Percentiles rank a stretch among this genome's conserved stretches.
Conservation (phyloP, 1,140 invertebrate genomes). For the Hylaeus anthracinus region DNA sequence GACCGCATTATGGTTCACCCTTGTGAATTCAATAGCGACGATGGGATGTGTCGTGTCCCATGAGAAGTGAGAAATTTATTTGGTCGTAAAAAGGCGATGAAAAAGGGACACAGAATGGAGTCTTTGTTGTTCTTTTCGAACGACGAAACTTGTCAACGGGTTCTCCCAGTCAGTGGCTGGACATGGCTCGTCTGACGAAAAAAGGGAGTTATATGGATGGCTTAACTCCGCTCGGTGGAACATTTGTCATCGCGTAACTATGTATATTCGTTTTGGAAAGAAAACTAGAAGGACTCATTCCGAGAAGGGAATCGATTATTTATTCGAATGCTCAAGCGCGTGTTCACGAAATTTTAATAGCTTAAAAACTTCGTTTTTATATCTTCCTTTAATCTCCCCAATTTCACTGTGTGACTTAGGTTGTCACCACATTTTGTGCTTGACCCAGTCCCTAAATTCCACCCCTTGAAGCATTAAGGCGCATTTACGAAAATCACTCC, state of each 20-base stretch:
- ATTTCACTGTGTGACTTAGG: too few relatives aligned
- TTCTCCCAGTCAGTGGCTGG: neutral
- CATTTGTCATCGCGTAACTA: conserved; percentile 6
- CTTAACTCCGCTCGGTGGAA: neutral
- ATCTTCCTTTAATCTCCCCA: too few relatives aligned
- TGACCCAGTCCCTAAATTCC: too few relatives aligned
- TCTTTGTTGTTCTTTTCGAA: conserved; percentile 6
- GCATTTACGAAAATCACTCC: too few relatives aligned
- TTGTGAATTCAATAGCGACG: conserved; percentile 32
- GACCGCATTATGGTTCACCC: conserved; percentile 36
- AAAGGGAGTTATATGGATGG: neutral
- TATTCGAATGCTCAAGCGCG: neutral
- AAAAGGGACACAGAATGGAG: neutral
- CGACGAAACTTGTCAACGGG: conserved; percentile 5
- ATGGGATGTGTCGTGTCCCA: conserved; percentile 30
- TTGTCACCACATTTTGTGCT: too few relatives aligned
- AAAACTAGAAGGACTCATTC: neutral
- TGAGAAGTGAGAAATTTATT: conserved; percentile 52
- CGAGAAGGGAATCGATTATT: neutral
- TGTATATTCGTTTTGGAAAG: neutral
- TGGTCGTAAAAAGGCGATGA: conserved; percentile 29
- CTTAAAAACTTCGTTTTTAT: too few relatives aligned
- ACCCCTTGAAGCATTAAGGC: too few relatives aligned
- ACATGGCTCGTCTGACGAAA: conserved; percentile 16
- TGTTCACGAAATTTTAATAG: too few relatives aligned